phyloP scores from a whole-genome alignment of 2,113 vertebrate genomes.

The Cyanoliseus patagonus region DNA sequence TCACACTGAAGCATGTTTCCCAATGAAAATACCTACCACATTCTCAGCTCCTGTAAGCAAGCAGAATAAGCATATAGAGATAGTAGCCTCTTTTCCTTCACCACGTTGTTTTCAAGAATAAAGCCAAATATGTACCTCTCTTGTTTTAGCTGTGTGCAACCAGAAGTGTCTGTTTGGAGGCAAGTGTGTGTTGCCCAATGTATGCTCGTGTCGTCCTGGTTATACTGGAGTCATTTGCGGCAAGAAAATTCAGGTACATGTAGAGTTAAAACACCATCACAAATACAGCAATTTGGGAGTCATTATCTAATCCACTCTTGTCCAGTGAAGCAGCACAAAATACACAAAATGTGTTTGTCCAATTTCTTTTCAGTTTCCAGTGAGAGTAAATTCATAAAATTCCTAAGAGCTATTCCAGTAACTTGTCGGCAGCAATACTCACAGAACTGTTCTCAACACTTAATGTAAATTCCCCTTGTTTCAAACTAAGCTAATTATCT shows the following conservation, averaged over 20 bases:
- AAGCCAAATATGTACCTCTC: not conserved
- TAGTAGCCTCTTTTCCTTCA: not conserved
- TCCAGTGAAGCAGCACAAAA: not conserved
- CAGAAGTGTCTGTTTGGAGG: slow-evolving; percentile 86
- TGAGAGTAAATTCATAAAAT: not conserved
- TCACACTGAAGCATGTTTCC: not conserved
- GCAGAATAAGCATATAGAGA: not conserved
- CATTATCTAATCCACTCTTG: not conserved
- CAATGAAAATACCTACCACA: not conserved
- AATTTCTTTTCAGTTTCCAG: not conserved
- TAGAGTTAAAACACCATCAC: not conserved
- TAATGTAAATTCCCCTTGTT: not conserved
- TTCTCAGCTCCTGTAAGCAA: not conserved
- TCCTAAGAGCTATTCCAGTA: not conserved
- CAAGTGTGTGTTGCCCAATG: slow-evolving; percentile 80
- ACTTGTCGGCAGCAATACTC: not conserved
- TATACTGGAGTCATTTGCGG: slow-evolving; percentile 82
- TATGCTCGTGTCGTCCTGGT: slow-evolving; percentile 83
- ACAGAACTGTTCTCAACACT: not conserved
- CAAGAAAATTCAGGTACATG: slow-evolving; percentile 73
- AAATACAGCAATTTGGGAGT: not conserved
- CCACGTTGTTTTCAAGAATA: not conserved
- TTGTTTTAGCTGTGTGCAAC: slow-evolving; percentile 82
- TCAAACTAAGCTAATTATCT: not conserved
- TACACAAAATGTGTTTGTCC: not conserved